These are phyloP conservation scores for Anoplopoma fimbria DNA, from an alignment of 2,113 vertebrate species.

Conservation along the genomic window DNA sequence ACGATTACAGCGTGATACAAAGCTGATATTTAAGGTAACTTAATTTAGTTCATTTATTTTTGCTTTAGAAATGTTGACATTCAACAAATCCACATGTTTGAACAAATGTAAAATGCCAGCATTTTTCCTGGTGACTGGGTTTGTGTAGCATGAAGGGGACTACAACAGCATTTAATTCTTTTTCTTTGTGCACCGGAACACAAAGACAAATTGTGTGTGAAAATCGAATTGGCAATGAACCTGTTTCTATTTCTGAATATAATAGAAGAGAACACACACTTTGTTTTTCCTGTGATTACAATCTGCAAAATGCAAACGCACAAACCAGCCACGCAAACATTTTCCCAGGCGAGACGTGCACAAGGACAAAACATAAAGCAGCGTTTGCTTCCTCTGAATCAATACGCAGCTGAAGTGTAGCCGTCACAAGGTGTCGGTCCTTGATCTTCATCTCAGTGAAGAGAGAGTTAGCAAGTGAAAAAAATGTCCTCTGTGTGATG, in stretches of 20 bases:
- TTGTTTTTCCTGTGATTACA: background rate
- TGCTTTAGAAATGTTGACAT: no score
- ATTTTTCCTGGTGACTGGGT: no score
- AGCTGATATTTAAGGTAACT: no score
- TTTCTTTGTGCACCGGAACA: background rate
- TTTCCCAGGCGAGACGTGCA: background rate
- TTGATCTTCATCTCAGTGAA: slow-evolving; percentile 17
- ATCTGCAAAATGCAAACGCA: background rate
- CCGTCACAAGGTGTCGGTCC: slow-evolving; percentile 1
- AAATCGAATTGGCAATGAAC: background rate
- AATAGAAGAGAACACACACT: background rate
- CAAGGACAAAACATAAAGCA: background rate
- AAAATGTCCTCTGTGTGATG: slow-evolving; percentile 43
- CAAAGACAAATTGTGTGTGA: background rate
- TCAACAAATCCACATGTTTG: no score
- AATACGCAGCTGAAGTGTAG: background rate
- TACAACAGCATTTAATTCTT: background rate
- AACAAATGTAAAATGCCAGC: no score
- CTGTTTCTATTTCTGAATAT: background rate
- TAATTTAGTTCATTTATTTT: no score
- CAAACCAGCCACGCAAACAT: background rate
- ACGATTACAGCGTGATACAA: no score
- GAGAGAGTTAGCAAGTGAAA: slow-evolving; percentile 14
- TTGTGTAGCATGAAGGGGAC: background rate
- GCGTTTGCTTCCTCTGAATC: background rate